These are phyloP conservation scores for Myathropa florea DNA, from an alignment of 2,888 invertebrate genomes.

Conservation along the genomic window DNA sequence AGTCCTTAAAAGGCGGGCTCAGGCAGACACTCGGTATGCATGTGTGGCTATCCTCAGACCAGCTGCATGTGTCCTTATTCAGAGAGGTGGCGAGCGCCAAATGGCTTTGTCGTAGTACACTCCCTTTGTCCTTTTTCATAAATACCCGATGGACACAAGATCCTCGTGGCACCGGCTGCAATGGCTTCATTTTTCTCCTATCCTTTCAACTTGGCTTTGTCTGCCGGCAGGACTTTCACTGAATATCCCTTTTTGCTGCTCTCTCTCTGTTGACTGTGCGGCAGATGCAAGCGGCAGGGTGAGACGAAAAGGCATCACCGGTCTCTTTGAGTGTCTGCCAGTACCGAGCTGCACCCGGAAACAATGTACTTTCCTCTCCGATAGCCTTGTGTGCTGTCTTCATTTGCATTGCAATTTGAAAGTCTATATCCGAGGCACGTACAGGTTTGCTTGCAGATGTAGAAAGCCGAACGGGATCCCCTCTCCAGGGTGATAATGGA, in stretches of 20 bases:
- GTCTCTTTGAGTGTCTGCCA: slow-evolving; percentile 31
- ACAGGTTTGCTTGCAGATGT: background rate
- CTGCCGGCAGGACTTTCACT: slow-evolving; percentile 17
- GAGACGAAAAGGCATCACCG: slow-evolving; percentile 15
- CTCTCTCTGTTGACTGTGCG: background rate
- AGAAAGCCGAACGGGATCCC: background rate
- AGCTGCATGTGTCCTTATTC: background rate
- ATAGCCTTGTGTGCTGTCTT: slow-evolving; percentile 26
- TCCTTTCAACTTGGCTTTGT: too few relatives aligned
- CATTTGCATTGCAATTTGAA: slow-evolving; percentile 66
- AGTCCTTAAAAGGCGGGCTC: background rate
- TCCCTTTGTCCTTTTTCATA: slow-evolving; percentile 10
- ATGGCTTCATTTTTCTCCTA: background rate
- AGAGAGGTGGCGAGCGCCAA: slow-evolving; percentile 9
- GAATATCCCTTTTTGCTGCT: slow-evolving; percentile 7
- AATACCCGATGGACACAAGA: slow-evolving; percentile 53
- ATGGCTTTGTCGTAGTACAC: slow-evolving; percentile 8
- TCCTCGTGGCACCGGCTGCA: slow-evolving; percentile 10
- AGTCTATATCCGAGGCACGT: slow-evolving; percentile 60
- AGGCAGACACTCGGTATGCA: background rate
- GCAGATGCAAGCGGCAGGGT: slow-evolving; percentile 23
- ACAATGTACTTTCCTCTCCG: slow-evolving; percentile 44
- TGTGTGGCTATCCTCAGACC: too few relatives aligned
- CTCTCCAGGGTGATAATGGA: slow-evolving; percentile 51
- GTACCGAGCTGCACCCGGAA: slow-evolving; percentile 28